Conservation (phyloP, 2,888 invertebrate genomes). For the Atethmia centrago region DNA sequence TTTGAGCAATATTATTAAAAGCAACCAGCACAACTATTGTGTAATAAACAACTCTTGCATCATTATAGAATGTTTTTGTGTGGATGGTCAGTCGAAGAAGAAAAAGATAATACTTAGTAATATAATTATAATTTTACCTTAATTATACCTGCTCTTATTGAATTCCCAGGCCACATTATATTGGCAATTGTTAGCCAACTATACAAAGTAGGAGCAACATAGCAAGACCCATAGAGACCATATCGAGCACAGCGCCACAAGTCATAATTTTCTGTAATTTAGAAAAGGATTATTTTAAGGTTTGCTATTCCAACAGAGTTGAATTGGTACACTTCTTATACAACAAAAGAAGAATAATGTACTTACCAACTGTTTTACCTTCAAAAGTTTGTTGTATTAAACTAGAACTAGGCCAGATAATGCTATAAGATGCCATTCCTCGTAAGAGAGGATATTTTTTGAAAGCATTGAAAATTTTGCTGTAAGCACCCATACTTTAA, state of each 20-base stretch:
- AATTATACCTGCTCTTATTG: conserved; percentile 92
- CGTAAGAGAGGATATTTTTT: conserved; percentile 85
- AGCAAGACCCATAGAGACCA: conserved; percentile 94
- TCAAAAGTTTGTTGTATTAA: conserved; percentile 93
- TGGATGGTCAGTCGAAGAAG: background rate
- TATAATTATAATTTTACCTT: background rate
- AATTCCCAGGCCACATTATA: conserved; percentile 93
- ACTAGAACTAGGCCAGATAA: conserved; percentile 94
- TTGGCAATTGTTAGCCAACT: conserved; percentile 95
- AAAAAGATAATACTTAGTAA: background rate
- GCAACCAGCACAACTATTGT: conserved; percentile 6
- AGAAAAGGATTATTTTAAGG: background rate
- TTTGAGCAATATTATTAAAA: background rate
- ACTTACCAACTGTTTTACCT: conserved; percentile 91
- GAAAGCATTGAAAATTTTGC: conserved; percentile 77
- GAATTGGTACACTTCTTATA: background rate
- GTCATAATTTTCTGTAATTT: conserved; percentile 89
- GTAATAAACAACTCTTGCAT: conserved; percentile 21
- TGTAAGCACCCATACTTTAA: conserved; percentile 78
- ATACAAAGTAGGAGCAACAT: conserved; percentile 95
- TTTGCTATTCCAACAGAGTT: background rate
- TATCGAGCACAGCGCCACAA: conserved; percentile 93
- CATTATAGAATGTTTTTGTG: background rate
- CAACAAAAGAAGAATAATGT: background rate
- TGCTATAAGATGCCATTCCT: conserved; percentile 93